Conservation (phyloP, 2,888 invertebrate species). For the Punctoribates punctum region DNA sequence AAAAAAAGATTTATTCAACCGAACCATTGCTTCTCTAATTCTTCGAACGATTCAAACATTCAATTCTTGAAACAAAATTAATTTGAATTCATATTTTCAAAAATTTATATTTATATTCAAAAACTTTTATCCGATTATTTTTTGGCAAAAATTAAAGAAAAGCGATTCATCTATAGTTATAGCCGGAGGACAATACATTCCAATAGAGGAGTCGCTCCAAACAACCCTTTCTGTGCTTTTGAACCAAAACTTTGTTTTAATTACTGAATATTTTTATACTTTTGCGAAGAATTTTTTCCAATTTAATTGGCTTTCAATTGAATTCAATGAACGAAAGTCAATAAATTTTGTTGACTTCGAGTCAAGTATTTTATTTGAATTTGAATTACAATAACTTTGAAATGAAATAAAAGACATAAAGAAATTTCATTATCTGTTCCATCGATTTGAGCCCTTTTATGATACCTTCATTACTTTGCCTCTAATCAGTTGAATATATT, state of each 20-base stretch:
- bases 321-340: background rate
- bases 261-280: background rate
- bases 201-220: background rate
- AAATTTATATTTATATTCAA: background rate
- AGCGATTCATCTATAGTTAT: constrained; percentile 7
- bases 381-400: constrained; percentile 9
- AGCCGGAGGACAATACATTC: constrained; percentile 17
- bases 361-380: background rate
- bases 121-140: constrained; percentile 8
- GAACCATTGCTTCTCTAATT: too few relatives aligned
- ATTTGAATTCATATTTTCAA: background rate
- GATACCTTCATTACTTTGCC: too few relatives aligned
- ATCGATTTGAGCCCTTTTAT: background rate
- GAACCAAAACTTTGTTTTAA: background rate
- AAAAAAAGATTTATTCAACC: background rate
- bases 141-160: background rate
- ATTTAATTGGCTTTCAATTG: constrained; percentile 3
- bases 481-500: too few relatives aligned
- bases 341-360: background rate
- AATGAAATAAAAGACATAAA: background rate
- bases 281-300: background rate
- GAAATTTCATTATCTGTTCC: background rate
- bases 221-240: constrained; percentile 16
- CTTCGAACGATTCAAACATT: too few relatives aligned
- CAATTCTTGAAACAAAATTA: background rate